phyloP scores from a whole-genome alignment of 2,888 invertebrate genomes.

The Trichopria drosophilae region DNA sequence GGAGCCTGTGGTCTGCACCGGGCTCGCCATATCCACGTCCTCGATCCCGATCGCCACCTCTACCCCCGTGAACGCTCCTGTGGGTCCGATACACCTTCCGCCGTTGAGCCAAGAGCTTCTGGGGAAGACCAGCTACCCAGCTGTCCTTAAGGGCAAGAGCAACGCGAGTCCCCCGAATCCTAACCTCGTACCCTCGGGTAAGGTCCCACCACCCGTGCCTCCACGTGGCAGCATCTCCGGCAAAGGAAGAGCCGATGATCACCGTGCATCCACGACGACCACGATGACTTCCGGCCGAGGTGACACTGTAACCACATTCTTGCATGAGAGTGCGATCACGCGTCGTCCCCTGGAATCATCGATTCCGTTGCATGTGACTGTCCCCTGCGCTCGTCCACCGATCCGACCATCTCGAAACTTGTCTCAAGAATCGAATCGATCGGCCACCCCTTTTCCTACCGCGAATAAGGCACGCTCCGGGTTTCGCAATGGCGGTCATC shows the following conservation, averaged over 20 bases:
- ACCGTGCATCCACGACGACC: slow-evolving; percentile 42
- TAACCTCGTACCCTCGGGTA: slow-evolving; percentile 64
- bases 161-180: slow-evolving; percentile 60
- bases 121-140: slow-evolving; percentile 65
- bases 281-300: slow-evolving; percentile 51
- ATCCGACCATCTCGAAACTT: slow-evolving; percentile 10
- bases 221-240: slow-evolving; percentile 66
- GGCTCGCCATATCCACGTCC: slow-evolving; percentile 59
- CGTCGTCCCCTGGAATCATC: slow-evolving; percentile 4
- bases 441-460: not conserved
- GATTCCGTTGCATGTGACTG: slow-evolving; percentile 39
- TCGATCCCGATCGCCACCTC: slow-evolving; percentile 52
- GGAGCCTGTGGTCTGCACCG: slow-evolving; percentile 43
- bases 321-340: slow-evolving; percentile 42
- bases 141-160: slow-evolving; percentile 70
- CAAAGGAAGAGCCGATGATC: slow-evolving; percentile 43
- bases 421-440: slow-evolving; percentile 4
- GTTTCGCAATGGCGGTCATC: too few species aligned
- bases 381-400: too few species aligned
- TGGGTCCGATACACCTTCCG: slow-evolving; percentile 43
- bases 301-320: slow-evolving; percentile 47
- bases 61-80: slow-evolving; percentile 46
- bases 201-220: slow-evolving; percentile 86
- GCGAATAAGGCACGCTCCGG: slow-evolving; percentile 12
- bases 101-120: slow-evolving; percentile 42